Conservation (phyloP, 2,797 vertebrate genomes). For the Crax fasciolata region DNA sequence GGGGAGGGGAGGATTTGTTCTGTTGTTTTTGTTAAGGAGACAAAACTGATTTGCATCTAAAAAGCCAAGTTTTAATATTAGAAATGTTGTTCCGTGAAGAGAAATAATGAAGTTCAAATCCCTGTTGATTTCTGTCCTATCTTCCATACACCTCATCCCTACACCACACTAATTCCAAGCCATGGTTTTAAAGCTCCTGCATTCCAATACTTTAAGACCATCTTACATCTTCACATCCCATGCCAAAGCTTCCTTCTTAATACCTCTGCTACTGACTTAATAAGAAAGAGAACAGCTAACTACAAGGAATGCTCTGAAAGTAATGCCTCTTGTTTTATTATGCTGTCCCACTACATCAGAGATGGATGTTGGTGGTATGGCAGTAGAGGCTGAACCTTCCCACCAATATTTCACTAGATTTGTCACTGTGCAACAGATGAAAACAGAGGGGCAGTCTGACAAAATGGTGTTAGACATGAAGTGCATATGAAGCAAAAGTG, state of each 20-base stretch:
- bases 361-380: too few relatives aligned
- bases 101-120: background rate
- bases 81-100: background rate
- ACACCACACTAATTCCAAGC: background rate
- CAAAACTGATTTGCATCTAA: background rate
- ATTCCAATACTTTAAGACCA: background rate
- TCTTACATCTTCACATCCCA: background rate
- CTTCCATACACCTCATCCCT: background rate
- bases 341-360: too few relatives aligned
- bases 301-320: too few relatives aligned
- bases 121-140: background rate
- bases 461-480: too few relatives aligned
- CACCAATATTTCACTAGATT: too few relatives aligned
- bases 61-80: background rate
- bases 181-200: accelerated
- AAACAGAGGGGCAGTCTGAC: too few relatives aligned
- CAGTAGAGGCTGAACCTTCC: too few relatives aligned
- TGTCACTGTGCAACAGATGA: too few relatives aligned
- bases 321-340: too few relatives aligned
- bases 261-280: background rate
- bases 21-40: background rate
- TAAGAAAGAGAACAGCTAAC: background rate
- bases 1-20: background rate
- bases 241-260: background rate
- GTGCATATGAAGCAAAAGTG: too few relatives aligned